These are phyloP conservation scores for Vesta saturnalis DNA, from an alignment of 2,888 invertebrate species.

Conservation along the genomic window DNA sequence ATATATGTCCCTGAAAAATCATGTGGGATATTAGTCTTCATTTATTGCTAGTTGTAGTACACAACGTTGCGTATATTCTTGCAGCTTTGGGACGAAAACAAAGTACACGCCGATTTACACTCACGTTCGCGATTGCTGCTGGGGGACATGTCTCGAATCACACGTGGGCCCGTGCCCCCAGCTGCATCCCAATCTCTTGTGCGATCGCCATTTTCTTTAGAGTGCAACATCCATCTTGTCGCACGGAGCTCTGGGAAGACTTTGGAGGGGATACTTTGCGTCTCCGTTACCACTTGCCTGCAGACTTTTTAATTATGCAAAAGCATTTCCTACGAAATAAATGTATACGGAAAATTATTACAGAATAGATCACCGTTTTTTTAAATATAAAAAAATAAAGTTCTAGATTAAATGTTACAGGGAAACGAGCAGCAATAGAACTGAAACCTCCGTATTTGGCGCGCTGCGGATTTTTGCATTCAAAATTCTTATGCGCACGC, in stretches of 20 bases:
- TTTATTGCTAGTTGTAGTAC: constrained; percentile 59
- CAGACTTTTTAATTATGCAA: constrained; percentile 48
- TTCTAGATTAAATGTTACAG: not conserved
- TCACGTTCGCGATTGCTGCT: constrained; percentile 44
- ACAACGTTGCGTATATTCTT: constrained; percentile 52
- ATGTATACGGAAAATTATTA: constrained; percentile 20
- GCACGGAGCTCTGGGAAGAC: constrained; percentile 44
- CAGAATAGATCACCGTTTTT: constrained; percentile 1
- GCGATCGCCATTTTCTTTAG: constrained; percentile 56
- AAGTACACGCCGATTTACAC: constrained; percentile 54
- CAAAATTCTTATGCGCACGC: constrained; percentile 38
- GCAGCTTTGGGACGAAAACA: constrained; percentile 48
- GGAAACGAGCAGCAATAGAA: constrained; percentile 19
- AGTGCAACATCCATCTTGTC: constrained; percentile 55
- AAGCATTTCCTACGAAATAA: constrained; percentile 38
- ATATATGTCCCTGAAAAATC: constrained; percentile 61
- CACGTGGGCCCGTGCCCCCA: constrained; percentile 52
- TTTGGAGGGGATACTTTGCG: constrained; percentile 45
- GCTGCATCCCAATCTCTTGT: constrained; percentile 51
- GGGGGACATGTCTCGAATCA: constrained; percentile 49
- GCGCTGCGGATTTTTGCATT: constrained; percentile 37
- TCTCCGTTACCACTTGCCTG: constrained; percentile 41
- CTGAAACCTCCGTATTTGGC: constrained; percentile 30
- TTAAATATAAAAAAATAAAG: not conserved
- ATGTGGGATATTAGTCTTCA: constrained; percentile 61